Base-by-base conservation (phyloP, 1,140 invertebrate genomes). In the Acromyrmex echinatior region DNA sequence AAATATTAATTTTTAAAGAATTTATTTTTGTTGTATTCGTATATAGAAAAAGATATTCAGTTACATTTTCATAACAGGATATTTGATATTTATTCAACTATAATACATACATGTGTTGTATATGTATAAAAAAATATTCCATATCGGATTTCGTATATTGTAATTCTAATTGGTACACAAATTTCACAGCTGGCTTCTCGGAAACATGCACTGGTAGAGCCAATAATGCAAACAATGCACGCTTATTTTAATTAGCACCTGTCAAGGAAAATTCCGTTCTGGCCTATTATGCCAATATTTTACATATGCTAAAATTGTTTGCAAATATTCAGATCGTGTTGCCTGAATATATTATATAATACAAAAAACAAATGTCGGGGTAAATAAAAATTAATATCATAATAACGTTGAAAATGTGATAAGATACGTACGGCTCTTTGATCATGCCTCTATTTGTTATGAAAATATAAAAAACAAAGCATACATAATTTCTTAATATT, bases 201-300 rank as follows among this genome's bases (percentile, higher is more conserved):
- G 18, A 73, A 73, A 49, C 16, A 51, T 7, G 25, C 10, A 45
- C 56, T 51, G 14, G 39, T n/a, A 18, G 35, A 62, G 12, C n/a
- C 70, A 62, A 84, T 84, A 84, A 82, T 49, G n/a, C 70, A 84
- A 84, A 74, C 56, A 84, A 58, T 5, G 14, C 56, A 9, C 39
- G 28, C 39, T 1, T 76, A 84, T 84, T 74, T 84, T 76, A 84
- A 84, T 84, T 76, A 76, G 39, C 80, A 74, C n/a, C 39, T 74
- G 68, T 82, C 80, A 84, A 49, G 80, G 70, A 76, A 84, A 63
- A 76, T 84, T 84, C 56, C 25, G 56, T 73, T 81, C 4, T 56
- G 66, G 39, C 18, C 39, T 49, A 74, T 76, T 84, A 35, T 45
- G 56, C 56, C 60, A 45, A 84, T 74, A 76, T 51, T 62, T 35